phyloP scores from a whole-genome alignment of 2,888 invertebrate genomes.

The Nineta flava region DNA sequence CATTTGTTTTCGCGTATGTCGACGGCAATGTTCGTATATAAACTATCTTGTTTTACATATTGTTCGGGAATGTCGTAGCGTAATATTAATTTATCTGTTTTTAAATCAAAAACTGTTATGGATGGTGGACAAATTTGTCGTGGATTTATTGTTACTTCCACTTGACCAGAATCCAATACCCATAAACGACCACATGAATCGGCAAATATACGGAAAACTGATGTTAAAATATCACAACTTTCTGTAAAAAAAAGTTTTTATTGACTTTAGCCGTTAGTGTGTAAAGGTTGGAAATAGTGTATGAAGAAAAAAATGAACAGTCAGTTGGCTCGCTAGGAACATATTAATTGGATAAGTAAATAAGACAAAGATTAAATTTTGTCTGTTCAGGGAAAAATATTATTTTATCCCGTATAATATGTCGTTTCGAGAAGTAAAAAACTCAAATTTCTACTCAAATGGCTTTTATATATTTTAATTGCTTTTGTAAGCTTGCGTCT shows the following conservation, averaged over 20 bases:
- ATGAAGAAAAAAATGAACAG: no score
- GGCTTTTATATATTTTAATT: no score
- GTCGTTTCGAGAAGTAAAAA: no score
- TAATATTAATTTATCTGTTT: constrained; percentile 42
- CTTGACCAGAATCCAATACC: constrained; percentile 67
- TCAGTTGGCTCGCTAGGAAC: no score
- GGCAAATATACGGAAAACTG: constrained; percentile 58
- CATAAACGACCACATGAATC: constrained; percentile 64
- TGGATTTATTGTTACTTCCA: constrained; percentile 47
- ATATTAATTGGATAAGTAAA: no score
- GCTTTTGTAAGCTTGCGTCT: no score
- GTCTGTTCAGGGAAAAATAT: no score
- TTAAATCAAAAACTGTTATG: constrained; percentile 53
- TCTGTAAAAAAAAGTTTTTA: constrained; percentile 19
- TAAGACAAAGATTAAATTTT: no score
- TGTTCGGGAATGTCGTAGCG: constrained; percentile 47
- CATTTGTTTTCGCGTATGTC: constrained; percentile 43
- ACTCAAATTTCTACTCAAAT: no score
- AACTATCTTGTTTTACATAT: constrained; percentile 46
- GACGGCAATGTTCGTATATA: constrained; percentile 50
- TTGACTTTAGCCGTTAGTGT: no score
- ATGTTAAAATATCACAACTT: constrained; percentile 52
- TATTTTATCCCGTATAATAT: no score
- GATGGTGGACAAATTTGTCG: constrained; percentile 58
- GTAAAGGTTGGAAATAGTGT: no score